Conservation (phyloP, 1,140 invertebrate species). For the Goniozus legneri region DNA sequence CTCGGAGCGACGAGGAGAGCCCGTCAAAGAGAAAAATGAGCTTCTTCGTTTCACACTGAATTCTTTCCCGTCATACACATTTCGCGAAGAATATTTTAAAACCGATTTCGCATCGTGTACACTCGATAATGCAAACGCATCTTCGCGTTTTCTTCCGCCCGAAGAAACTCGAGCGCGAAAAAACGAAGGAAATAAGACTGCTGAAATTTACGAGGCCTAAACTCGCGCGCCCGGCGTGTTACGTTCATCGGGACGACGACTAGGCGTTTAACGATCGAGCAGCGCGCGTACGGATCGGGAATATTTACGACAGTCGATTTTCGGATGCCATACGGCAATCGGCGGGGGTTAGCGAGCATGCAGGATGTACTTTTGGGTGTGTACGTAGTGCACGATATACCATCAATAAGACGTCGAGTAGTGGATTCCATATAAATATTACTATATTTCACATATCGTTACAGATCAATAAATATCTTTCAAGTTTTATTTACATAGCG, state of each 20-base stretch:
- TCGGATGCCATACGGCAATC: constrained; percentile 1
- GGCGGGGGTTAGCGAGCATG: background rate
- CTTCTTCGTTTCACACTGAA: no score
- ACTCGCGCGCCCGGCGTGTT: constrained; percentile 7
- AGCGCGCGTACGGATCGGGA: constrained; percentile 3
- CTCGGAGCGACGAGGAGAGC: no score
- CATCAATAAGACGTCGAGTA: constrained; percentile 8
- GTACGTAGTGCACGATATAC: constrained; percentile 7
- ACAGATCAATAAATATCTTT: constrained; percentile 44
- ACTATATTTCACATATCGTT: constrained; percentile 37
- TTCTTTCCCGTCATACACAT: no score
- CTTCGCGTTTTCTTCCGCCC: no score
- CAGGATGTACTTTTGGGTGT: constrained; percentile 5
- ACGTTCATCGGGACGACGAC: background rate
- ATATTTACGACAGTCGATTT: constrained; percentile 12
- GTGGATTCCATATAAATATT: constrained; percentile 28
- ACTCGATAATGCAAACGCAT: no score
- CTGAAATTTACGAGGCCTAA: constrained; percentile 34
- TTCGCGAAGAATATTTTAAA: no score
- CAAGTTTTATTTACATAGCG: constrained; percentile 36
- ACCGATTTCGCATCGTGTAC: no score
- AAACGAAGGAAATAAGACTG: constrained; percentile 11
- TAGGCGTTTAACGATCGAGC: constrained; percentile 30
- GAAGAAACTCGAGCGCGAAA: constrained; percentile 20
- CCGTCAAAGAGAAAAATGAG: no score